Percentiles rank a stretch among this genome's conserved stretches.
phyloP scores from a whole-genome alignment of 1,140 invertebrate species.

The Drosophila tristis region DNA sequence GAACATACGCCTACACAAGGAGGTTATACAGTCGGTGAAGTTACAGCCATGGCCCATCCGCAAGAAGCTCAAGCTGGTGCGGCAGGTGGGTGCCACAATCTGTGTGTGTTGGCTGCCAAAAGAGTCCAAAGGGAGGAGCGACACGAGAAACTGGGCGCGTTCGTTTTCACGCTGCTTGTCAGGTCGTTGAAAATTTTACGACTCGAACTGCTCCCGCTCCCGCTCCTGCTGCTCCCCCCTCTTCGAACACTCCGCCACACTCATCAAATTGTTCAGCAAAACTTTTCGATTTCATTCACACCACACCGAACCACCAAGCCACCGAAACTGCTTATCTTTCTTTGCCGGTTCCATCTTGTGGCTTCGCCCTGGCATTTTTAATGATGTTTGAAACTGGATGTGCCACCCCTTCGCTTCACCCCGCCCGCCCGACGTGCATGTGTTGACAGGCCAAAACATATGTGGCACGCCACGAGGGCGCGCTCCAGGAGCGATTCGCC shows the following conservation, averaged over 20 bases:
- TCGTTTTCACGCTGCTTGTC: slow-evolving; percentile 63
- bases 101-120: no score
- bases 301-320: slow-evolving; percentile 8
- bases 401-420: background rate
- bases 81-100: slow-evolving; percentile 85
- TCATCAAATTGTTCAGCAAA: slow-evolving; percentile 65
- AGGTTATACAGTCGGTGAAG: slow-evolving; percentile 94
- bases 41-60: slow-evolving; percentile 95
- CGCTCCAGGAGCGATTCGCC: slow-evolving; percentile 94
- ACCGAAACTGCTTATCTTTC: slow-evolving; percentile 18
- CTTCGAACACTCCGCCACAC: slow-evolving; percentile 1
- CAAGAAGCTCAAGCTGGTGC: slow-evolving; percentile 93
- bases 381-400: slow-evolving; percentile 62
- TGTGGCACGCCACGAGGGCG: slow-evolving; percentile 94
- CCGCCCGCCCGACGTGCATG: slow-evolving; percentile 10
- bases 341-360: slow-evolving; percentile 26
- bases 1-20: slow-evolving; percentile 96
- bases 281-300: slow-evolving; percentile 75
- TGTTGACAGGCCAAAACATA: slow-evolving; percentile 91
- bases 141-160: slow-evolving; percentile 91
- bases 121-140: slow-evolving; percentile 79
- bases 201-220: slow-evolving; percentile 1
- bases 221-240: no score
- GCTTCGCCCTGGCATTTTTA: slow-evolving; percentile 58
- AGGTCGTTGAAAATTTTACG: slow-evolving; percentile 59